Conservation (phyloP, 2,888 invertebrate species). For the Eremobia ochroleuca region DNA sequence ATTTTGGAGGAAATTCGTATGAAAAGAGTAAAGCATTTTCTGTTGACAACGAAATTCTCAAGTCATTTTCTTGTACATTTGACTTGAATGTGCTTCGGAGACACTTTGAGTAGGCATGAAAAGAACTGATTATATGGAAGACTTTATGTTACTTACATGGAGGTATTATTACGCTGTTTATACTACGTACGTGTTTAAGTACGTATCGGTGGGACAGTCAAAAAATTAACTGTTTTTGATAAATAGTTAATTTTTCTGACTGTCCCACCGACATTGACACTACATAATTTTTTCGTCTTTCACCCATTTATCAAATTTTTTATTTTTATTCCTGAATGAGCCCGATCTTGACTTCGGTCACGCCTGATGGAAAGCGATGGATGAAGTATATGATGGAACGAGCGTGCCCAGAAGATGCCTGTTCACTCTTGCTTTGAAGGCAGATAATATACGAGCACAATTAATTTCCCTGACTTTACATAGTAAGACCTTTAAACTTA, state of each 20-base stretch:
- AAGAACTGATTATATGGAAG: slow-evolving; percentile 18
- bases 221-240: not conserved
- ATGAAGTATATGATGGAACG: not conserved
- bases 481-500: not conserved
- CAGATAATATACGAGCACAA: not conserved
- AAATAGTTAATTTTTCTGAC: too few relatives aligned
- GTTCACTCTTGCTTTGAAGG: not conserved
- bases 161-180: not conserved
- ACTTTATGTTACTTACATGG: not conserved
- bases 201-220: not conserved
- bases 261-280: too few relatives aligned
- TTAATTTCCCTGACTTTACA: not conserved
- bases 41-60: slow-evolving; percentile 43
- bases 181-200: too few relatives aligned
- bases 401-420: not conserved
- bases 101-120: slow-evolving; percentile 27
- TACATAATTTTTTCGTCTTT: not conserved
- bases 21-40: slow-evolving; percentile 53
- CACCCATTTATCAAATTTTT: not conserved
- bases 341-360: not conserved
- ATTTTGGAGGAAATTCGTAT: slow-evolving; percentile 57
- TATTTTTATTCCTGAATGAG: not conserved
- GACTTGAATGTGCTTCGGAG: slow-evolving; percentile 43
- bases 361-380: not conserved
- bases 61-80: slow-evolving; percentile 58